phyloP scores from a whole-genome alignment of 2,113 vertebrate genomes.

The pig (Sus scrofa) region DNA sequence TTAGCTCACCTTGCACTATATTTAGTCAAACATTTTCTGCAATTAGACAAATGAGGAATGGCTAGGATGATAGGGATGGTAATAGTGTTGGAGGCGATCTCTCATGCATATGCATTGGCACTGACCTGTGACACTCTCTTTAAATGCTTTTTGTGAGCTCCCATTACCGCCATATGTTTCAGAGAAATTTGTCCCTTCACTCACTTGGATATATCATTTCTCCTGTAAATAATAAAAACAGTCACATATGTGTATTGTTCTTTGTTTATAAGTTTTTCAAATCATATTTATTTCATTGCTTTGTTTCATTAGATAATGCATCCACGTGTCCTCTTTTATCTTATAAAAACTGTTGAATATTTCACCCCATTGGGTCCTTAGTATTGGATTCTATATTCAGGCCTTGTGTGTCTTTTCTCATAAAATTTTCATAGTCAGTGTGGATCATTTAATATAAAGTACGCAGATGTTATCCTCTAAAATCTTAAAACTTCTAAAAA shows the following conservation, averaged over 20 bases:
- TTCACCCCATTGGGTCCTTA: neutral
- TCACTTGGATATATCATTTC: neutral
- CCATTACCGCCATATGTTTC: neutral
- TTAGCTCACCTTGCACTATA: neutral
- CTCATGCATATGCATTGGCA: neutral
- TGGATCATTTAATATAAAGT: neutral
- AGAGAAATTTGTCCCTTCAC: neutral
- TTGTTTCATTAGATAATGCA: neutral
- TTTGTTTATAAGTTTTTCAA: neutral
- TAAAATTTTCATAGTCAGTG: neutral
- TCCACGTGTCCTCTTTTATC: neutral
- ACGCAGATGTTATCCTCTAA: neutral
- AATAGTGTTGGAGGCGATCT: neutral
- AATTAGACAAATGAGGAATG: neutral
- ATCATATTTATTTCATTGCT: neutral
- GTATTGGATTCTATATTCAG: neutral
- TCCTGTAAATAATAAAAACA: neutral
- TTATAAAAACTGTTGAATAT: neutral
- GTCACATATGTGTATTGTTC: neutral
- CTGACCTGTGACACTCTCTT: neutral
- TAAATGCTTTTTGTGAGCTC: neutral
- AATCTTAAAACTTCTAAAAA: neutral
- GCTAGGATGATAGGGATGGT: neutral
- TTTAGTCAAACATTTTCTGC: neutral
- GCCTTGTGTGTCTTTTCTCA: neutral